These are phyloP conservation scores for Cantharis flavilabris DNA, from an alignment of 2,888 invertebrate species.

Conservation along the genomic window DNA sequence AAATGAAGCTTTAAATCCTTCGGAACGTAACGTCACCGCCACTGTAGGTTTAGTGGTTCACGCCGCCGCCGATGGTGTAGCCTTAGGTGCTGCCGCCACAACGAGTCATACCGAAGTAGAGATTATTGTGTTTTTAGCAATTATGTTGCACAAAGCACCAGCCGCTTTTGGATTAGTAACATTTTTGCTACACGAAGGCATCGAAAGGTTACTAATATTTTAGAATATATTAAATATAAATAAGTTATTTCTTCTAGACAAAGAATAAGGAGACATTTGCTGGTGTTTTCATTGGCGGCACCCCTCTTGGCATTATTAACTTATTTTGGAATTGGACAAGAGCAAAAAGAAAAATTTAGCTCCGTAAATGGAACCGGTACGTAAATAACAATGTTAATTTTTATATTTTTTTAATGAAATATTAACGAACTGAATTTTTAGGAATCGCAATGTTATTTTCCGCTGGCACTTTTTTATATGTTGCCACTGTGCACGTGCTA, in stretches of 20 bases:
- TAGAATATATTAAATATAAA: neutral
- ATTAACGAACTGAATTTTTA: conserved; percentile 43
- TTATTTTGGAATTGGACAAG: conserved; percentile 91
- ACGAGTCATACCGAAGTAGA: conserved; percentile 96
- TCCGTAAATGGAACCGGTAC: conserved; percentile 89
- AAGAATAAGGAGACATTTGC: conserved; percentile 84
- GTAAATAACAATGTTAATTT: conserved; percentile 10
- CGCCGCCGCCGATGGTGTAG: conserved; percentile 97
- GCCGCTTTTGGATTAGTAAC: conserved; percentile 98
- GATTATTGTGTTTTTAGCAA: conserved; percentile 96
- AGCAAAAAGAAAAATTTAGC: conserved; percentile 87
- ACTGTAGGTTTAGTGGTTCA: conserved; percentile 97
- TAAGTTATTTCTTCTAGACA: conserved; percentile 57
- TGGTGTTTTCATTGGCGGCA: conserved; percentile 91
- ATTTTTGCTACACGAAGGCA: conserved; percentile 93
- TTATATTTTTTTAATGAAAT: neutral
- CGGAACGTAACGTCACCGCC: conserved; percentile 84
- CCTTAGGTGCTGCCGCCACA: conserved; percentile 96
- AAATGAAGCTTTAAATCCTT: conserved; percentile 64
- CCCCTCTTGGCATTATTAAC: conserved; percentile 89
- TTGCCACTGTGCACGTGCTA: conserved; percentile 97
- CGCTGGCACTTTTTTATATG: conserved; percentile 98
- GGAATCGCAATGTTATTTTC: conserved; percentile 97
- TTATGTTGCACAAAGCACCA: conserved; percentile 99
- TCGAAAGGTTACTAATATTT: conserved; percentile 67